Percentiles rank a stretch among this genome's conserved stretches.
phyloP scores from a whole-genome alignment of 2,888 invertebrate species.

The Elgonia sp. region DNA sequence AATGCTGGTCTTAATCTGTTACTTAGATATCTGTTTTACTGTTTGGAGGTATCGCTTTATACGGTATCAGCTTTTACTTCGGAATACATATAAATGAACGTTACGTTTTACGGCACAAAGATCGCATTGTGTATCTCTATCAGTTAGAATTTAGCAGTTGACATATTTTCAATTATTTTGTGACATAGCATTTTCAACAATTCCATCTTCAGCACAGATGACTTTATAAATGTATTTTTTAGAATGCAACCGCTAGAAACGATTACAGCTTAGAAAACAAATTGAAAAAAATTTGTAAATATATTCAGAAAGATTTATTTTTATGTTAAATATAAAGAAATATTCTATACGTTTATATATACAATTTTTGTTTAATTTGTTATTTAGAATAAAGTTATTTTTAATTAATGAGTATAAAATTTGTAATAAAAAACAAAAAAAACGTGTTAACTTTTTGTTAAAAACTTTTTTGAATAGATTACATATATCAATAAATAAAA shows the following conservation, averaged over 20 bases:
- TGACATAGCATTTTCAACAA: constrained; percentile 6
- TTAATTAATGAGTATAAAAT: too few relatives aligned
- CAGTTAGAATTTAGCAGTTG: constrained; percentile 6
- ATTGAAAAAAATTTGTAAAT: background rate
- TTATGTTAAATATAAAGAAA: too few relatives aligned
- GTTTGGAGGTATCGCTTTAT: background rate
- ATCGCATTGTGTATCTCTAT: constrained; percentile 17
- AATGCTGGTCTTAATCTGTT: background rate
- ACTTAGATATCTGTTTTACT: constrained; percentile 1
- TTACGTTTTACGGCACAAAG: constrained; percentile 5
- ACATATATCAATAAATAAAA: too few relatives aligned
- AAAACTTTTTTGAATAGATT: too few relatives aligned
- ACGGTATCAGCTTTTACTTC: background rate
- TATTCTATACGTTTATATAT: too few relatives aligned
- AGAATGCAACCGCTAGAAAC: background rate
- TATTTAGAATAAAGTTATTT: too few relatives aligned
- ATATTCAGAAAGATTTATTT: too few relatives aligned
- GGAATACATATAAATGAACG: background rate
- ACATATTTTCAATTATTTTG: constrained; percentile 22
- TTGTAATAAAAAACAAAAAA: too few relatives aligned
- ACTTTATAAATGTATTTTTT: background rate
- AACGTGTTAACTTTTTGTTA: too few relatives aligned
- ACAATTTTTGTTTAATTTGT: background rate
- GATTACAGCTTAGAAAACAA: background rate
- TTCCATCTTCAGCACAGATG: background rate